phyloP scores from a whole-genome alignment of 2,888 invertebrate species.

The Luperina testacea region DNA sequence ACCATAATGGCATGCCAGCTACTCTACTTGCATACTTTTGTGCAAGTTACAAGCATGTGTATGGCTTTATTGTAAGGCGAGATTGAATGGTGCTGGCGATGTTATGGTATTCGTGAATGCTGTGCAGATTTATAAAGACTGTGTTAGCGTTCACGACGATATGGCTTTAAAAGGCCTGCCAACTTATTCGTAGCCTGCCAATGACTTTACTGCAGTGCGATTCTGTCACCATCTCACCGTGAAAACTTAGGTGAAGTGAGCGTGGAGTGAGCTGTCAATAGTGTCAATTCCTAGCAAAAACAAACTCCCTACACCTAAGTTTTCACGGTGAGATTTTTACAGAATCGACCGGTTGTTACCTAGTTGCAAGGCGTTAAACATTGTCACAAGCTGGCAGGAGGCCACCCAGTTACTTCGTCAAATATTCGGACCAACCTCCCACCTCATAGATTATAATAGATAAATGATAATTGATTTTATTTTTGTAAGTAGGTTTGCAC shows the following conservation, averaged over 20 bases:
- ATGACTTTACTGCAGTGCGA: no score
- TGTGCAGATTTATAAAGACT: not conserved
- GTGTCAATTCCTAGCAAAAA: no score
- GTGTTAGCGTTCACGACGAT: not conserved
- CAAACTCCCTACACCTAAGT: no score
- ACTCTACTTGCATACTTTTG: not conserved
- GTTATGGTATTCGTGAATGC: not conserved
- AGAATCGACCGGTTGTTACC: no score
- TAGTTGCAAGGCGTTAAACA: not conserved
- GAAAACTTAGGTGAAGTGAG: no score
- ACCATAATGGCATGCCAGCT: not conserved
- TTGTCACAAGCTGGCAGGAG: not conserved
- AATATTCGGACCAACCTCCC: not conserved
- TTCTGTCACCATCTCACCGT: no score
- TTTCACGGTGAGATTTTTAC: no score
- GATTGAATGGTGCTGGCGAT: not conserved
- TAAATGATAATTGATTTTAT: no score
- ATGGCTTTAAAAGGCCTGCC: not conserved
- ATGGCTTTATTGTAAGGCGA: not conserved
- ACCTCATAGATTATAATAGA: not conserved
- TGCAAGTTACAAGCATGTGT: not conserved
- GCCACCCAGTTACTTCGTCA: not conserved
- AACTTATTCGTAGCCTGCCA: no score
- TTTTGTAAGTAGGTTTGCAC: no score
- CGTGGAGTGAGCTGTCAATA: no score